Base-by-base conservation (phyloP, 2,797 vertebrate species). In the Melanotaenia boesemani region DNA sequence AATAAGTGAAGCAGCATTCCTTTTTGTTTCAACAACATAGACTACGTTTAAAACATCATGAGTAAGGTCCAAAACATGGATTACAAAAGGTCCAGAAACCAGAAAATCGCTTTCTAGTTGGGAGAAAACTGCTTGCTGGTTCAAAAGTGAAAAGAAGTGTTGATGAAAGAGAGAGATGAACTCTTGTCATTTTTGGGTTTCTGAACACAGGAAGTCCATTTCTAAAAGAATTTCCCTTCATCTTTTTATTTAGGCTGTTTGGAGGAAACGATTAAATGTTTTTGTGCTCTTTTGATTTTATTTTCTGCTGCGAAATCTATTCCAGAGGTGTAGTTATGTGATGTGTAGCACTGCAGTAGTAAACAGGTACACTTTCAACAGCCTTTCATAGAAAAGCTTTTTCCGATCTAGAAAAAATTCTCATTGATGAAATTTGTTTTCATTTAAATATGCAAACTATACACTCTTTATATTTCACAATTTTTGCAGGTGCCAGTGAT, bases 1-100 rank as follows among this genome's bases (percentile, higher is more conserved):
- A 88, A 88, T 80, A 82, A 85, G 83, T 89, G 87, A 94, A 93
- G 93, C 93, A 93, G 92, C 94, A 91, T 94, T 93, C 89, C 88
- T 84, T 84, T 89, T 88, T 79, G 83, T 88, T 90, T 93, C 87
- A 93, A 90, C 87, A 91, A 92, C 89, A 92, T 89, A 89, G 79
- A 92, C 92, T 93, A 94, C 91, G 88, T 92, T 88, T 92, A 85
- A 90, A 94, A 94, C 91, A 94, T 91, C 88, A 89, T 91, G 90
- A 89, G 88, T 89, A 91, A 92, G 92, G 93, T 94, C 93, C 94
- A 89, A 93, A 93, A 93, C 89, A 92, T 88, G 90, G 83, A 91
- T 90, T 91, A 92, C 88, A 92, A 92, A 93, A 93, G 90, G 88
- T 89, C 91, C 93, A 90, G 84, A 90, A 92, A 91, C 80, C 83